phyloP scores from a whole-genome alignment of 2,888 invertebrate genomes.

The Exocentrus adspersus region DNA sequence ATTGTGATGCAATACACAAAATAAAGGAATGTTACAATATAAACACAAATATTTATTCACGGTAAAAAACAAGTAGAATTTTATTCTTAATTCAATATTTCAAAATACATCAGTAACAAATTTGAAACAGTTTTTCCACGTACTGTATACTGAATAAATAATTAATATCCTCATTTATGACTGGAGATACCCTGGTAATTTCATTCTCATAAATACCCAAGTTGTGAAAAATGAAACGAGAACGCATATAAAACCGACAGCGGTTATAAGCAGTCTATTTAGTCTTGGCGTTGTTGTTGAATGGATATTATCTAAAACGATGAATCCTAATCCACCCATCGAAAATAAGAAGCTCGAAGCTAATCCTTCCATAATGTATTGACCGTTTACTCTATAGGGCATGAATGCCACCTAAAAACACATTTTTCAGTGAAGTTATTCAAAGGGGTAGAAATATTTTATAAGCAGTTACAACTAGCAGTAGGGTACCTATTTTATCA shows the following conservation, averaged over 20 bases:
- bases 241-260: slow-evolving; percentile 91
- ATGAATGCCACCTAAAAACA: slow-evolving; percentile 87
- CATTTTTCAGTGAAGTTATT: no score
- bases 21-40: no score
- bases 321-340: slow-evolving; percentile 94
- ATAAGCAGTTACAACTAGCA: no score
- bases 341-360: slow-evolving; percentile 98
- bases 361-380: slow-evolving; percentile 99
- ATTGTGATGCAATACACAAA: no score
- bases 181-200: slow-evolving; percentile 86
- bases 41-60: no score
- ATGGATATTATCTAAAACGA: slow-evolving; percentile 94
- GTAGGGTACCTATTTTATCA: no score
- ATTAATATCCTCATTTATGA: slow-evolving; percentile 62
- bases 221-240: slow-evolving; percentile 95
- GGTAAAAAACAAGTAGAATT: no score
- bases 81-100: no score
- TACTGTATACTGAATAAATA: no score
- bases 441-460: no score
- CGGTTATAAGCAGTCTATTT: slow-evolving; percentile 88
- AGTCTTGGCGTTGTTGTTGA: slow-evolving; percentile 88
- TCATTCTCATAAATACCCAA: slow-evolving; percentile 99
- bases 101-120: no score
- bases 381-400: slow-evolving; percentile 98
- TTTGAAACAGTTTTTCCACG: no score